phyloP scores from a whole-genome alignment of 2,888 invertebrate species.

The Temnothorax rugatulus region DNA sequence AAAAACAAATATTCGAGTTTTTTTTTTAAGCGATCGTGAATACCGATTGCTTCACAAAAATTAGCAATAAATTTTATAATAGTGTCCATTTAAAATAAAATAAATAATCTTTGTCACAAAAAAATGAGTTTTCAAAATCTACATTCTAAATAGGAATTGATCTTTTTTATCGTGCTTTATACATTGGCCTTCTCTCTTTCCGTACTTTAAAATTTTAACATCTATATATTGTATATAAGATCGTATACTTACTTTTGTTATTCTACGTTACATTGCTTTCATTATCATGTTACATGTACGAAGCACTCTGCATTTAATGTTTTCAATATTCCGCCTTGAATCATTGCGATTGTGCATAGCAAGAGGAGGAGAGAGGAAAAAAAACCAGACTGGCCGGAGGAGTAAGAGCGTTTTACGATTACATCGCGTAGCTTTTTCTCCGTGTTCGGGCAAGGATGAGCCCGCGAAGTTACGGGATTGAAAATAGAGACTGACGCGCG shows the following conservation, averaged over 20 bases:
- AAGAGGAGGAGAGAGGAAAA: neutral
- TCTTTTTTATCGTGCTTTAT: neutral
- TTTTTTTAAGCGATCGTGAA: neutral
- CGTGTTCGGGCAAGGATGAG: constrained; percentile 30
- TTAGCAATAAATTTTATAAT: neutral
- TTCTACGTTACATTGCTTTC: neutral
- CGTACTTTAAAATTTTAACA: constrained; percentile 2
- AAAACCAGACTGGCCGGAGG: neutral
- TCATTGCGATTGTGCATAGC: constrained; percentile 9
- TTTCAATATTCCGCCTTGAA: constrained; percentile 28
- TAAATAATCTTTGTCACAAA: neutral
- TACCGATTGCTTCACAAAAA: neutral
- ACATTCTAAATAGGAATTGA: neutral
- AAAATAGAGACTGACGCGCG: constrained; percentile 47
- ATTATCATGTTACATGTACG: neutral
- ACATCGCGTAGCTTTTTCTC: constrained; percentile 39
- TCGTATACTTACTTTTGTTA: neutral
- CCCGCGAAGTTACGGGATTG: constrained; percentile 44
- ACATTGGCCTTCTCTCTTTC: neutral
- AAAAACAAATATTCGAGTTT: neutral
- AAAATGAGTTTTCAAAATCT: neutral
- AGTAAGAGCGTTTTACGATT: constrained; percentile 28
- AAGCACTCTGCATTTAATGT: neutral
- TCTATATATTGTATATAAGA: neutral
- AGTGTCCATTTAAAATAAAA: too few species aligned